Evolutionary conservation across 2,888 invertebrate genomes (phyloP).

Genomic region (Volucella bombylans): DNA sequence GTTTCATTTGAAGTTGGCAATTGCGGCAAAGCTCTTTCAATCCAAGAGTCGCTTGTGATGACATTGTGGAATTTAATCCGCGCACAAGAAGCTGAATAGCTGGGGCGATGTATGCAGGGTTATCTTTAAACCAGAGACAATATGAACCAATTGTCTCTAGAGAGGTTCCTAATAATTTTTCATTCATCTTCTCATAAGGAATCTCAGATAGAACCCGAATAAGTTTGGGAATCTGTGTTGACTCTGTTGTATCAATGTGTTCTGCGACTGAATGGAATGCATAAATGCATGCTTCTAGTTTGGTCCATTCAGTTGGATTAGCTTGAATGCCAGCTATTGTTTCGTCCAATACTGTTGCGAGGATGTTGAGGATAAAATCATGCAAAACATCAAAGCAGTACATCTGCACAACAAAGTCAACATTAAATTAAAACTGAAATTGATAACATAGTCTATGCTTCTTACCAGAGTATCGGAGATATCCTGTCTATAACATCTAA

Average conservation of each 20-base stretch:
- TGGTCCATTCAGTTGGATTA: conserved; percentile 84
- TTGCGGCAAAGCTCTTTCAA: conserved; percentile 93
- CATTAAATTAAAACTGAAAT: background rate
- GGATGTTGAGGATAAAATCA: conserved; percentile 87
- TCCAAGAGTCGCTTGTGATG: conserved; percentile 92
- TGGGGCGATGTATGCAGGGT: conserved; percentile 86
- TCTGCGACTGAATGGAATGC: conserved; percentile 86
- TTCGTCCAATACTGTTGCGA: conserved; percentile 86
- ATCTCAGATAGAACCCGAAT: conserved; percentile 86
- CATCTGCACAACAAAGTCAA: conserved; percentile 84
- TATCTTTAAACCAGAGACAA: conserved; percentile 91
- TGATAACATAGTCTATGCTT: background rate
- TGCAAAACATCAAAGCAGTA: conserved; percentile 93
- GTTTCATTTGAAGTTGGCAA: conserved; percentile 89
- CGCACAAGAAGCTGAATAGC: conserved; percentile 88
- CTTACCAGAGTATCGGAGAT: conserved; percentile 91
- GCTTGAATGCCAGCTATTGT: conserved; percentile 83
- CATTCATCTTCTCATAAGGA: conserved; percentile 85
- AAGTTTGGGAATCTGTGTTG: conserved; percentile 84
- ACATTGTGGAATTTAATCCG: conserved; percentile 87
- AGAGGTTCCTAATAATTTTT: conserved; percentile 87
- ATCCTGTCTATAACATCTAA: conserved; percentile 94
- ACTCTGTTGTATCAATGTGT: conserved; percentile 85
- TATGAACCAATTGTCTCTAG: conserved; percentile 92
- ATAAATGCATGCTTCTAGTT: conserved; percentile 87